Evolutionary conservation across 1,140 invertebrate genomes (phyloP).

Genomic region (Solenopsis fugax): DNA sequence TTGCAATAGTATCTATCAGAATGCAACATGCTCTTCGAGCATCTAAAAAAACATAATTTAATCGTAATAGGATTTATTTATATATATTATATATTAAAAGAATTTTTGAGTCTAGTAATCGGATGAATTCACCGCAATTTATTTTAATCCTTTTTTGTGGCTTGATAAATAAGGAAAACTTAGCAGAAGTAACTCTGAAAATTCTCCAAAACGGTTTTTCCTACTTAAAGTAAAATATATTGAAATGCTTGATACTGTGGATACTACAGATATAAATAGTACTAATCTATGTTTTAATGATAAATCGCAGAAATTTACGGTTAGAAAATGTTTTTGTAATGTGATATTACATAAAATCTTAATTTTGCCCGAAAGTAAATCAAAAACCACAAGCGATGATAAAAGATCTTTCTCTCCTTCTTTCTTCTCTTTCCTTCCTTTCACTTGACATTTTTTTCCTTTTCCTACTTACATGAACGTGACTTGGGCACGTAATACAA

Average conservation of each 20-base stretch:
- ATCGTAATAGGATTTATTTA: background rate
- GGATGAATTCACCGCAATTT: background rate
- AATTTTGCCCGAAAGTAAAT: background rate
- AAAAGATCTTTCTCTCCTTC: constrained; percentile 21
- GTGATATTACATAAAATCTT: background rate
- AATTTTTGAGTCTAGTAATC: background rate
- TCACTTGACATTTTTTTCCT: constrained; percentile 27
- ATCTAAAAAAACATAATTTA: constrained; percentile 64
- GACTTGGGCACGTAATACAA: constrained; percentile 79
- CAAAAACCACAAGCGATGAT: background rate
- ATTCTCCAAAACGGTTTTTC: background rate
- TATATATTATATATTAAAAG: background rate
- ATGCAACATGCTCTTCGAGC: constrained; percentile 74
- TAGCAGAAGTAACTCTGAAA: background rate
- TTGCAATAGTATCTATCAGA: constrained; percentile 77
- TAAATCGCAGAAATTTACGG: background rate
- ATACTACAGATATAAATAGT: background rate
- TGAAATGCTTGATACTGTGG: background rate
- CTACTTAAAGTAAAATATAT: background rate
- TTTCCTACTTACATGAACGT: constrained; percentile 75
- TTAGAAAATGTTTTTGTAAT: background rate
- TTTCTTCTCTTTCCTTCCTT: constrained; percentile 40
- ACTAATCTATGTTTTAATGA: background rate
- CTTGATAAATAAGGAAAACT: background rate
- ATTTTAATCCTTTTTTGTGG: background rate